Base-by-base conservation (phyloP, 2,113 vertebrate species). In the Oreotragus oreotragus region DNA sequence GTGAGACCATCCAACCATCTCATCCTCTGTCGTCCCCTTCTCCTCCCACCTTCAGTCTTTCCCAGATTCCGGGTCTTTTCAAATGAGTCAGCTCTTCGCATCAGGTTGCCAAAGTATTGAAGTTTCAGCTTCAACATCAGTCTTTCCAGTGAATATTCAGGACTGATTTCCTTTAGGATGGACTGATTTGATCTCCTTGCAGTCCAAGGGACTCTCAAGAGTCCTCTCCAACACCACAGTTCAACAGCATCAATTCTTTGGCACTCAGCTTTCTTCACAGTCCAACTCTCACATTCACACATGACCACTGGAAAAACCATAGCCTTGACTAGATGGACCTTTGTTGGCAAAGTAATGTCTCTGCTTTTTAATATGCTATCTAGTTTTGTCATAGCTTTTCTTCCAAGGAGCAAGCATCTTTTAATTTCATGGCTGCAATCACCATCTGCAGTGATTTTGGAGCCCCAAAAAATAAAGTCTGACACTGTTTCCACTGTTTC, bases 241-340 rank as follows among this genome's bases (percentile, higher is more conserved):
- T 66, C 64, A 66, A 66, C n/a, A 66, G 64, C 33, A 66, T 66
- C 64, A 19, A 19, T 66, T 66, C 64, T 66, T n/a, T 4, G 16
- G 64, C 0, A 0, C 33, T 66, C 64, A 66, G 64, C 33, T 66
- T 66, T 19, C 64, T 36, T 66, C 2, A n/a, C 0, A n/a, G 62
- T 66, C 62, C 62, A 66, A n/a, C 16, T n/a, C 3, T 66, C 7
- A 66, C 62, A 66, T 1, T 4, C 33, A n/a, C 2, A 10, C 62
- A n/a, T 17, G 3, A 66, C 2, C 16, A 4, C 62, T 19, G 16
- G 33, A 19, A n/a, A 66, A 66, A n/a, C 4, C 62, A 9, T n/a
- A 66, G 16, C 62, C 33, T 64, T 64, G 33, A 64, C 33, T 64
- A n/a, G 62, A n/a, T 0, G 3, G 33, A 64, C 62, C 33, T n/a